Base-by-base conservation (phyloP, 2,888 invertebrate species). In the Hoplodrina ambigua region DNA sequence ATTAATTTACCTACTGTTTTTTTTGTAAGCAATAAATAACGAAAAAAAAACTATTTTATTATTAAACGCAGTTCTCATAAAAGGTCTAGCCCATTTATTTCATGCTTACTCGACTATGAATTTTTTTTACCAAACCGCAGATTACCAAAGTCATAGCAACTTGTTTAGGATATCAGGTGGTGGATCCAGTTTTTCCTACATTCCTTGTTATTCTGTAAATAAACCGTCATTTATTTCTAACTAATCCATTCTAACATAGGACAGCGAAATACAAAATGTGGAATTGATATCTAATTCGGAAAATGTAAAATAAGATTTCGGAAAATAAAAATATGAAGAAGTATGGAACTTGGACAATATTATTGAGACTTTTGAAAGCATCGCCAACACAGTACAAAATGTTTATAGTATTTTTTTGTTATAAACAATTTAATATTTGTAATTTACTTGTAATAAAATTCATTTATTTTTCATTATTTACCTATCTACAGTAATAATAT, bases 21-120 rank as follows among this genome's bases (percentile, higher is more conserved):
- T 56, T 65, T 56, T n/a, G 10, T 69, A 44, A 52, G 20, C 2
- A 69, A 46, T 44, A 71, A 71, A 69, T 33, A n/a, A 33, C 17
- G 25, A 2, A 0, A 13, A 25, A 20, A 11, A 11, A 8, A n/a
- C 1, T 7, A 20, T 41, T 50, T 50, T 25, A 25, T 25, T 25
- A 2, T 20, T 69, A 1, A 50, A 55, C 10, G 10, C 37, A 37
- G 37, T 37, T 7, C 37, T 1, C 33, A 1, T 25, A 25, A 25
- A 25, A 25, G 25, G 2, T 25, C 2, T 46, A 46, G 17, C 17
- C 37, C 37, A 37, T 17, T 46, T 46, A 17, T 46, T 1, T 41
- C 0, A 41, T 46, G 17, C 17, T 46, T 17, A 17, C 1, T 17
- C 15, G 17, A 5, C 17, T 46, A 46, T 17, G 17, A 46, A 46